Base-by-base conservation (phyloP, 1,140 invertebrate species). In the Leguminivora glycinivorella region DNA sequence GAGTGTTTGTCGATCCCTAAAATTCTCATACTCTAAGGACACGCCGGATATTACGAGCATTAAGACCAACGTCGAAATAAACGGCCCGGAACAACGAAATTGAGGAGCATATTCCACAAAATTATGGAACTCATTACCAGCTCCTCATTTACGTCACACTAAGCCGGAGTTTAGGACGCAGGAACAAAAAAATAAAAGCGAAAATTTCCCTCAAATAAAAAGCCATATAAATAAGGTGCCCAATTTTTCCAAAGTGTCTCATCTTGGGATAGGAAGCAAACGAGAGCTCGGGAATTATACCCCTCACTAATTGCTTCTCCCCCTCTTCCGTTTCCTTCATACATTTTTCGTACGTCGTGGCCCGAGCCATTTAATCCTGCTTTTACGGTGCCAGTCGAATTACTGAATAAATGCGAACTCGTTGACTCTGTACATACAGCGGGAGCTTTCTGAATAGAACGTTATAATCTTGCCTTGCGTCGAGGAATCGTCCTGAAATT, bases 311-410 rank as follows among this genome's bases (percentile, higher is more conserved):
- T 75, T 75, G 70, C 69, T 67, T 66, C 60, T 60, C 63, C 67
- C 67, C 47, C 56, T 71, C 69, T 71, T 63, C 58, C 58, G 58
- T 60, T 68, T 43, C 40, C 68, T 70, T 75, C 75, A 77, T 77
- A 77, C 75, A 77, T 77, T 77, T 77, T 77, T 77, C 73, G 67
- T 75, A 58, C 70, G 70, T 71, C 70, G 70, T 70, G 70, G 70
- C 67, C 69, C 70, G 34, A 68, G 73, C 71, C 73, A 77, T 77
- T 75, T 77, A 75, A 77, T 77, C 71, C 73, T 67, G 70, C 73
- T 70, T 75, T 77, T 75, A 73, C 73, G 73, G 68, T 69, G 75
- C 71, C 58, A 63, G 58, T 71, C 60, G 56, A 68, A 71, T 31
- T 71, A 74, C 70, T 52, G 69, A 68, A 68, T 70, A 68, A 68